Percentiles rank a stretch among this genome's conserved stretches.
Evolutionary conservation across 2,113 vertebrate species (phyloP).

Genomic region (Narcine bancroftii): DNA sequence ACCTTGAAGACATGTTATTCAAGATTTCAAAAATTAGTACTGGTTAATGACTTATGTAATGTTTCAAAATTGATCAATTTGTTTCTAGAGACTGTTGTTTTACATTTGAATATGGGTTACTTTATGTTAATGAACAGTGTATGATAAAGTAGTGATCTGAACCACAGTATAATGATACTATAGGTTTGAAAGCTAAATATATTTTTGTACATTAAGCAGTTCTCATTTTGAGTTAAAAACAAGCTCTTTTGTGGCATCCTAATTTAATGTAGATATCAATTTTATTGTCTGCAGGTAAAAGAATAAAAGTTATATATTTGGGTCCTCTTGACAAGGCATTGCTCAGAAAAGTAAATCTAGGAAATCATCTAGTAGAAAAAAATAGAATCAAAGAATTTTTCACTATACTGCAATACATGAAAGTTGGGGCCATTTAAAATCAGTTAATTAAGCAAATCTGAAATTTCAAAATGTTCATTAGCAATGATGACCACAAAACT

Average conservation of each 20-base stretch:
- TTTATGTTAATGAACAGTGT: slow-evolving; percentile 5
- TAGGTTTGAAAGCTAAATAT: slow-evolving; percentile 16
- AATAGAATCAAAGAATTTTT: background rate
- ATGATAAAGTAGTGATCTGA: background rate
- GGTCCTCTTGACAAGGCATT: background rate
- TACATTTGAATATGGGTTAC: background rate
- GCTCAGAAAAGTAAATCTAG: background rate
- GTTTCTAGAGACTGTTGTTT: background rate
- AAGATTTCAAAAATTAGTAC: background rate
- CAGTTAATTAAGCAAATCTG: no score
- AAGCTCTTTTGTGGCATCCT: background rate
- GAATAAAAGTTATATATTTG: slow-evolving; percentile 2
- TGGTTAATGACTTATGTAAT: background rate
- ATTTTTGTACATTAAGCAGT: slow-evolving; percentile 33
- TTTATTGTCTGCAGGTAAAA: background rate
- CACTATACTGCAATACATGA: background rate
- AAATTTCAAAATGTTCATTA: no score
- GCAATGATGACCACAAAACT: no score
- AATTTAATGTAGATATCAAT: background rate
- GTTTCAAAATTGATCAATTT: background rate
- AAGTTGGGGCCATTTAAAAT: no score
- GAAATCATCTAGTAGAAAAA: background rate
- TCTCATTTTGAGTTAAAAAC: background rate
- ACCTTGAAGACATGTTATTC: background rate
- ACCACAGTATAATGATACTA: background rate